These are phyloP conservation scores for Dynastes hyllus DNA, from an alignment of 2,888 invertebrate species.

Conservation along the genomic window DNA sequence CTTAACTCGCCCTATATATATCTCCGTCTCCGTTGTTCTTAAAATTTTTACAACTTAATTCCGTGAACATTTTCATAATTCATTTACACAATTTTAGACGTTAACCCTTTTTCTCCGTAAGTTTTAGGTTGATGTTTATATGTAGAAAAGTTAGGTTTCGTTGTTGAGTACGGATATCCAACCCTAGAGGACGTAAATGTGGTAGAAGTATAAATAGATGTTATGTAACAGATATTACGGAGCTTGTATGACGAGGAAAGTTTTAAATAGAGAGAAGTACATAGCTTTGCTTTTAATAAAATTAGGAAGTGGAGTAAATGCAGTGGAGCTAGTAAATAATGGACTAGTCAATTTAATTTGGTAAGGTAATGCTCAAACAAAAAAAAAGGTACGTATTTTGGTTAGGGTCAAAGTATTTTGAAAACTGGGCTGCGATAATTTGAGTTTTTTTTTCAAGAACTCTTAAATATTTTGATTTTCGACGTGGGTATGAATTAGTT, in stretches of 20 bases:
- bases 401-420: too few relatives aligned
- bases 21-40: neutral
- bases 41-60: constrained; percentile 24
- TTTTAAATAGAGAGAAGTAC: neutral
- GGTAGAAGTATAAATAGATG: neutral
- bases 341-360: neutral
- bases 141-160: neutral
- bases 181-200: neutral
- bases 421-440: too few relatives aligned
- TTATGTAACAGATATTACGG: neutral
- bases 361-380: too few relatives aligned
- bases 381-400: too few relatives aligned
- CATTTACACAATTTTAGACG: constrained; percentile 16
- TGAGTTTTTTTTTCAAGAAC: too few relatives aligned
- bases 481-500: too few relatives aligned
- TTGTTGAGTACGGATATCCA: neutral
- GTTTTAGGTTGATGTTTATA: constrained; percentile 6
- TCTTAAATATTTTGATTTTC: too few relatives aligned
- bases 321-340: too few relatives aligned
- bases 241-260: neutral
- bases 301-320: neutral
- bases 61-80: constrained; percentile 17
- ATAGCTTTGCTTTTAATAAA: constrained; percentile 14
- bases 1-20: neutral
- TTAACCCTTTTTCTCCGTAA: neutral